These are phyloP conservation scores for Seriola dumerili DNA, from an alignment of 2,113 vertebrate species.

Conservation along the genomic window DNA sequence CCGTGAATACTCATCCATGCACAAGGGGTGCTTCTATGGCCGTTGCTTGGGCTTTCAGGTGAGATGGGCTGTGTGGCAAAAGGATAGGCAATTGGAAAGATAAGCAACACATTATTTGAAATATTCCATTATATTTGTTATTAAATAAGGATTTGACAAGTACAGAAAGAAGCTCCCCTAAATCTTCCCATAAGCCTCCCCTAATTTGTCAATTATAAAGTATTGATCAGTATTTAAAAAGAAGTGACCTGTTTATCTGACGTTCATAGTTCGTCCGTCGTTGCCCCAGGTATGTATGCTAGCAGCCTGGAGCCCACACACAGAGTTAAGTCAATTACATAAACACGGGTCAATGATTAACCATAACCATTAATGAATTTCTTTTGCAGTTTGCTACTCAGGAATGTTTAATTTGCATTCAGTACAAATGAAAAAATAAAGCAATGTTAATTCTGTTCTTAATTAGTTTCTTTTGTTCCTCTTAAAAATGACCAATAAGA, in stretches of 20 bases:
- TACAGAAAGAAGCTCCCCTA: neutral
- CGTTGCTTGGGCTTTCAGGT: constrained; percentile 96
- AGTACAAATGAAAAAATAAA: too few relatives aligned
- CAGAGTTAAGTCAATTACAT: too few relatives aligned
- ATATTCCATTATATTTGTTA: neutral
- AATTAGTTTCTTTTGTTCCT: too few relatives aligned
- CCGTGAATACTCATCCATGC: constrained; percentile 90
- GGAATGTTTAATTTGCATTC: too few relatives aligned
- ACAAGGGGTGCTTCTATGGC: constrained; percentile 95
- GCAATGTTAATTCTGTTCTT: too few relatives aligned
- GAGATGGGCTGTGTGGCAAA: constrained; percentile 9
- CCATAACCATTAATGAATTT: too few relatives aligned
- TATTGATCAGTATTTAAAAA: neutral
- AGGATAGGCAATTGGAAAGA: neutral
- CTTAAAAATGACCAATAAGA: too few relatives aligned
- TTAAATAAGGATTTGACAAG: neutral
- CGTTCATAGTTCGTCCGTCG: too few relatives aligned
- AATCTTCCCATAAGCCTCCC: neutral
- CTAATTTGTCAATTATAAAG: neutral
- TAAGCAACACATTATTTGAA: neutral
- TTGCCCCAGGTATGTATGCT: too few relatives aligned
- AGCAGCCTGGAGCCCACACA: too few relatives aligned
- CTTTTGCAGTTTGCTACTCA: too few relatives aligned
- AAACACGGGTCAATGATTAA: too few relatives aligned
- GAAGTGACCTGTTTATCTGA: neutral